These are phyloP conservation scores for Rhodophaea formosa DNA, from an alignment of 2,888 invertebrate species.

Conservation along the genomic window DNA sequence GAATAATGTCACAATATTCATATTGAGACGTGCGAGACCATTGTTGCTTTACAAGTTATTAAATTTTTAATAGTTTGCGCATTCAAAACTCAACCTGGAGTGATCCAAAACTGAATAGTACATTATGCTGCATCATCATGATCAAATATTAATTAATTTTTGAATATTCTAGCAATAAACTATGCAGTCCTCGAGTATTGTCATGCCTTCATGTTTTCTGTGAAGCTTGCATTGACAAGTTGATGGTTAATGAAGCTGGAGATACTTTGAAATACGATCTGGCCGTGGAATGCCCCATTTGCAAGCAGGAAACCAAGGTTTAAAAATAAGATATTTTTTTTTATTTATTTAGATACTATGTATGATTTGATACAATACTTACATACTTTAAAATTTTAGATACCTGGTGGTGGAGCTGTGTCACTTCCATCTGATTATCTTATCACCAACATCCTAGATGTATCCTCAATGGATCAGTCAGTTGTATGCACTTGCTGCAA, in stretches of 20 bases:
- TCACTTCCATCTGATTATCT: conserved; percentile 93
- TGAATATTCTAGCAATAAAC: conserved; percentile 81
- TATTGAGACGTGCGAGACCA: no score
- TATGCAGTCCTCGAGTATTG: conserved; percentile 92
- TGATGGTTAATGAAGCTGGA: conserved; percentile 86
- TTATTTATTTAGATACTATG: neutral
- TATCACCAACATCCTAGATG: conserved; percentile 90
- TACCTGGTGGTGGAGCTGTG: conserved; percentile 88
- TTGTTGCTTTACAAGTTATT: no score
- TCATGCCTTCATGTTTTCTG: conserved; percentile 98
- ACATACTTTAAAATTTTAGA: conserved; percentile 58
- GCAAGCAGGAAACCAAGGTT: conserved; percentile 92
- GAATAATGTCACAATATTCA: neutral
- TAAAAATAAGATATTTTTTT: conserved; percentile 19
- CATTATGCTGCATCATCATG: no score
- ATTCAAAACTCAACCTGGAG: no score
- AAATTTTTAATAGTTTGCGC: no score
- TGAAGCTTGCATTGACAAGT: conserved; percentile 93
- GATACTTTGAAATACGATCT: conserved; percentile 84
- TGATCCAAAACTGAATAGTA: no score
- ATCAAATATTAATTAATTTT: no score
- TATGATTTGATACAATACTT: neutral
- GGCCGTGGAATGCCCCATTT: conserved; percentile 88
- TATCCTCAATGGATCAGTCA: conserved; percentile 87
- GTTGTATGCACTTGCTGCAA: conserved; percentile 96